Conservation (phyloP, 2,113 vertebrate genomes). For the Petaurus breviceps region DNA sequence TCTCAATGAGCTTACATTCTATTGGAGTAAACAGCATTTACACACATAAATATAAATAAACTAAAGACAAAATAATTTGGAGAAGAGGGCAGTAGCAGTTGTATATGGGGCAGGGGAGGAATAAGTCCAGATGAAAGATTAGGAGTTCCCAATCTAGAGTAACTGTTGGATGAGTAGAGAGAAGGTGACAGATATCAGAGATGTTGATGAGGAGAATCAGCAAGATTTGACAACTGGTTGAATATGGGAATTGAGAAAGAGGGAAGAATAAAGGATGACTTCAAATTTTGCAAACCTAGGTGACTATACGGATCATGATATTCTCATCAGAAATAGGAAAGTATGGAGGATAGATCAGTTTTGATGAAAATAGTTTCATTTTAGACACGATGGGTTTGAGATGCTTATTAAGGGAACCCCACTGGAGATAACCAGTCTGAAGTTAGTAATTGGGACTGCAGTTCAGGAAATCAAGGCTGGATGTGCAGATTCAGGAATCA, state of each 20-base stretch:
- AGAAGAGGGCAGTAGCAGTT: not conserved
- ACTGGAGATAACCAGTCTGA: not conserved
- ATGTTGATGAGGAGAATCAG: not conserved
- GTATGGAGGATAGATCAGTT: not conserved
- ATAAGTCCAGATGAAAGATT: not conserved
- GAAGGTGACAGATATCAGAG: not conserved
- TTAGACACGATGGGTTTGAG: not conserved
- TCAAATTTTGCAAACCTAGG: not conserved
- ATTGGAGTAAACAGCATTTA: not conserved
- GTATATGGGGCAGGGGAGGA: not conserved
- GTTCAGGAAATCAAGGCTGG: not conserved
- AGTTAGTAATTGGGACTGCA: not conserved
- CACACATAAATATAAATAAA: not conserved
- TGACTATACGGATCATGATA: not conserved
- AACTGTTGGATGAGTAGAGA: not conserved
- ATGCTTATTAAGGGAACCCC: not conserved
- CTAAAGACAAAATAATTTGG: not conserved
- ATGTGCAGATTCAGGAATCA: not conserved
- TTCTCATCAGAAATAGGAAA: not conserved
- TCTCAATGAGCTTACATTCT: not conserved
- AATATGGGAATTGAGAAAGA: not conserved
- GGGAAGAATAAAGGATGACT: not conserved
- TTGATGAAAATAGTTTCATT: not conserved
- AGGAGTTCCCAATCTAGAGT: not conserved
- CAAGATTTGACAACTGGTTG: not conserved